Evolutionary conservation across 2,888 invertebrate genomes (phyloP), one percentile per base, ranked within the genome.

Genomic region (Acanthococcus lagerstroemiae): DNA sequence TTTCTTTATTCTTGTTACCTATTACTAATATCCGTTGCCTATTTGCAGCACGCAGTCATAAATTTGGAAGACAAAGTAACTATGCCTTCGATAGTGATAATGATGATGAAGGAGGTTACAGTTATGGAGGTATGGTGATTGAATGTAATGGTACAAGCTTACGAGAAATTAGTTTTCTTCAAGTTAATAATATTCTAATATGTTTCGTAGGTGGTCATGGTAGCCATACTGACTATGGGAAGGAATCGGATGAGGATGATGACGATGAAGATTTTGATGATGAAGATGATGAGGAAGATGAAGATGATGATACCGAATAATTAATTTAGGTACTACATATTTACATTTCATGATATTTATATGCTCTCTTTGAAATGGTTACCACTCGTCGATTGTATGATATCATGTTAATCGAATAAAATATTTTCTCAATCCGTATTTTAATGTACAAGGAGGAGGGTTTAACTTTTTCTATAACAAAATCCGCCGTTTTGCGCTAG

Each of bases 51-150:
- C 84, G 92, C 63, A 86, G 83, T 70, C 92, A 93, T 76, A 91
- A 92, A 75, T 93, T 88, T 80, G 93, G 93, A 12, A 82, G 93
- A 24, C 91, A 92, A 78, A 86, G 85, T 72, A 83, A 85, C 72
- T 81, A 81, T 56, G 77, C 75, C 45, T 77, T 76, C 67, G 80
- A 80, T 69, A 82, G 83, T 71, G 84, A 83, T 69, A 84, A 84
- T 72, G 81, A 80, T 26, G 48, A 65, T 44, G 46, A 50, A 48
- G 57, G 54, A 12, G 78, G 79, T 52, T 79, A 77, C 52, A 77
- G 74, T 6, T 78, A 76, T 1, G 72, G 69, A 7, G 68, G 67
- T 50, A 60, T 25, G 21, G 55, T 27, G n/a, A 25, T 26, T 27
- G 21, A 44, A 45, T 52, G 3, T 50, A 26, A 48, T 6, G 17